Base-by-base conservation (phyloP, 2,888 invertebrate genomes). In the Pollenia griseotomentosa region DNA sequence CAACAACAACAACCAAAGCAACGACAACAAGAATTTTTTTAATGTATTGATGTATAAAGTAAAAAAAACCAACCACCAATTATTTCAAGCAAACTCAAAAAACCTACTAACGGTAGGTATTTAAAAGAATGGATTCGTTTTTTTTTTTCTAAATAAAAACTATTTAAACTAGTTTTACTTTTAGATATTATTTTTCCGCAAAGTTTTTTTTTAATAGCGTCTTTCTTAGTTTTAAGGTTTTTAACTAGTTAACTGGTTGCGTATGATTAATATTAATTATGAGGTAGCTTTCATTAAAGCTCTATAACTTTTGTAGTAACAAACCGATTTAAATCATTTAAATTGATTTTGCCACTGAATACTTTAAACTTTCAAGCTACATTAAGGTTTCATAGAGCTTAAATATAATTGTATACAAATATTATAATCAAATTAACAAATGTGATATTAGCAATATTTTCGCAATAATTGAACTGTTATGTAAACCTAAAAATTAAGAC, bases 51-150 rank as follows among this genome's bases (percentile, higher is more conserved):
- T 10, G 9, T 42, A 44, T 7, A 66, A 57, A 44, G 8, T 48
- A 48, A 59, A 77, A 33, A 75, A 55, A 66, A 51, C 11, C 51
- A 46, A 83, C 82, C 70, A 86, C 63, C 68, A 63, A 80, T 63
- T 42, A 83, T 53, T 19, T 51, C 53, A 71, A 48, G 11, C 42
- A 55, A 48, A 68, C 10, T 12, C 19, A 66, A 63, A 10, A 61
- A 57, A 53, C 4, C 6, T 53, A 57, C 23, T 63, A 61, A 63
- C 44, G 51, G 44, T 8, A 61, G 23, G 16, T 46, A 66, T 57
- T 82, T 82, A 11, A 82, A 82, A 23, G 68, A 61, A 68, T 73
- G 63, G 0, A 65, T 33, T 48, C 55, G 53, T 65, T 33, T 65
- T 78, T 51, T 1, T 6, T 23, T 53, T 19, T 16, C 16, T 57